Conservation (phyloP, 2,797 vertebrate genomes). For the Poecilia picta region DNA sequence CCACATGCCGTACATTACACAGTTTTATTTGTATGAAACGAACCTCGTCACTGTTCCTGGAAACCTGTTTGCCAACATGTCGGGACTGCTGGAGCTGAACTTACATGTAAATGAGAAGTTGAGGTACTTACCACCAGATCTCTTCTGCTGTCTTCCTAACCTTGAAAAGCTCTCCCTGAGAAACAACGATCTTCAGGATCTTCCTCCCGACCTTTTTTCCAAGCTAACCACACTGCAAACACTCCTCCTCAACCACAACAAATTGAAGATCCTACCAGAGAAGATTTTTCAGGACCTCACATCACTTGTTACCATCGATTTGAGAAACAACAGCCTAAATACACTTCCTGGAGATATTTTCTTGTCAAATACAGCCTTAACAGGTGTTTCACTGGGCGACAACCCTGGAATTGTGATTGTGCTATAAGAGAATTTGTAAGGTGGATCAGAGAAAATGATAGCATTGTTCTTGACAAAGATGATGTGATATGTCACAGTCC, state of each 20-base stretch:
- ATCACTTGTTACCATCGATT: slow-evolving; percentile 68
- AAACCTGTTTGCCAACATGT: slow-evolving; percentile 88
- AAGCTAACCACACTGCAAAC: slow-evolving; percentile 69
- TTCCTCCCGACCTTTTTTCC: slow-evolving; percentile 82
- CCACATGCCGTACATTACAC: slow-evolving; percentile 80
- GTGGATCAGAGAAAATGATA: slow-evolving; percentile 81
- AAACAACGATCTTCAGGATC: slow-evolving; percentile 73
- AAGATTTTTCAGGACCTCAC: slow-evolving; percentile 76
- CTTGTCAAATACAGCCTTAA: slow-evolving; percentile 41
- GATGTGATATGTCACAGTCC: slow-evolving; percentile 67
- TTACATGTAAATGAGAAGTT: slow-evolving; percentile 81
- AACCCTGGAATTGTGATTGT: slow-evolving; percentile 89
- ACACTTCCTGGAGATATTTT: slow-evolving; percentile 73
- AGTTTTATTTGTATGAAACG: slow-evolving; percentile 85
- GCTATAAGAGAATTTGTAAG: slow-evolving; percentile 76
- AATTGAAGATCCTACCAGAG: slow-evolving; percentile 74
- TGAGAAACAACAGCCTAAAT: slow-evolving; percentile 64
- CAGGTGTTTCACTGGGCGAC: slow-evolving; percentile 55
- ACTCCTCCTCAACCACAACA: slow-evolving; percentile 78
- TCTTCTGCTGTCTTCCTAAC: slow-evolving; percentile 81
- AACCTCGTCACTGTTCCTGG: slow-evolving; percentile 84
- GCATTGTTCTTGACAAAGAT: slow-evolving; percentile 50
- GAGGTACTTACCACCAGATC: slow-evolving; percentile 76
- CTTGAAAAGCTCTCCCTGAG: slow-evolving; percentile 82
- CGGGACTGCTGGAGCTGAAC: slow-evolving; percentile 79